These are phyloP conservation scores for Formica aserva DNA, from an alignment of 2,888 invertebrate genomes.

Conservation along the genomic window DNA sequence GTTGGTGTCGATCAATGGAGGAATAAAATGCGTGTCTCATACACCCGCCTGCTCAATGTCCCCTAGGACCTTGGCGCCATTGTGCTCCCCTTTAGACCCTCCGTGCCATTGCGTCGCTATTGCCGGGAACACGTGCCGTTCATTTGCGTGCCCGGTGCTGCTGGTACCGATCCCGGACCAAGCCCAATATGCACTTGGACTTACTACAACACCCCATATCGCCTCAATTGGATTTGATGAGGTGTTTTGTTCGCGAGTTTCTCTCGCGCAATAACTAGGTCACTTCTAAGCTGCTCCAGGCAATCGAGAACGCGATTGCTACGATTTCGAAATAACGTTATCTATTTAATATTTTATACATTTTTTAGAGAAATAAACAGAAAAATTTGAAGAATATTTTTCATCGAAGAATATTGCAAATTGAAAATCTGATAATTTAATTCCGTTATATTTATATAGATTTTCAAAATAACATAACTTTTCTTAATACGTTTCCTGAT, in stretches of 20 bases:
- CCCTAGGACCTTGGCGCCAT: conserved; percentile 58
- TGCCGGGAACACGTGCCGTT: conserved; percentile 20
- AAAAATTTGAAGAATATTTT: background rate
- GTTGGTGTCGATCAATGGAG: conserved; percentile 68
- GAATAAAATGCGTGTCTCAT: conserved; percentile 62
- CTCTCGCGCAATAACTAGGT: conserved; percentile 43
- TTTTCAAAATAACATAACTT: background rate
- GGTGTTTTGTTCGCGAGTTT: conserved; percentile 56
- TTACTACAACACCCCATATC: background rate
- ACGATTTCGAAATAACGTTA: conserved; percentile 9
- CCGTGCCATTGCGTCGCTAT: conserved; percentile 20
- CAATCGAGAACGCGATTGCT: conserved; percentile 7
- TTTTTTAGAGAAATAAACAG: background rate
- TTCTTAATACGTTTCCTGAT: background rate
- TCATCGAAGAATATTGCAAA: background rate
- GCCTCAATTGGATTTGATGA: conserved; percentile 64
- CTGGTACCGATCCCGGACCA: conserved; percentile 56
- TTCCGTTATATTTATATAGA: background rate
- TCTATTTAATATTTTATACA: background rate
- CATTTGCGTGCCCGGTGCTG: conserved; percentile 28
- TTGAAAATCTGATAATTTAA: background rate
- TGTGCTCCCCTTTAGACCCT: conserved; percentile 60
- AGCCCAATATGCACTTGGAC: conserved; percentile 54
- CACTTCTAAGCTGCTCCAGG: conserved; percentile 21
- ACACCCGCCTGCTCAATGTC: conserved; percentile 7